Evolutionary conservation across 2,113 vertebrate species (phyloP).

Genomic region (Herpetotheres cachinnans): DNA sequence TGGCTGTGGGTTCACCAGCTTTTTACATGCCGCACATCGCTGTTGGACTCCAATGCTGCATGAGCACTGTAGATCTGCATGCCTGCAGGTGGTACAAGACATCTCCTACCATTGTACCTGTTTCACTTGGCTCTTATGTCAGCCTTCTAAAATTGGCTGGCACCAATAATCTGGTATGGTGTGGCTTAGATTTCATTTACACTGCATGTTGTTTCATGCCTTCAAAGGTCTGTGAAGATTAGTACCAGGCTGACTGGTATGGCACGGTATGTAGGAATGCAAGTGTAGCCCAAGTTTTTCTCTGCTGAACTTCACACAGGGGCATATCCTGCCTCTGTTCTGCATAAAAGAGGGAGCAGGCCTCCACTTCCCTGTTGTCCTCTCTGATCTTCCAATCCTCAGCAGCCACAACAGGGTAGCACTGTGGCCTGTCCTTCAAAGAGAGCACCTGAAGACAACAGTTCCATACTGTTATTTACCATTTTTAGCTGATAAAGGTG

Average conservation of each 20-base stretch:
- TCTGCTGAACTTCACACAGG: not conserved
- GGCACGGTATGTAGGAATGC: not conserved
- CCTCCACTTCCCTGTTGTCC: not conserved
- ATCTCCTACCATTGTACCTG: conserved; percentile 13
- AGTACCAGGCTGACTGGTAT: conserved; percentile 47
- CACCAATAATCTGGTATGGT: not conserved
- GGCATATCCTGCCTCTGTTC: not conserved
- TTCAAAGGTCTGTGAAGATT: not conserved
- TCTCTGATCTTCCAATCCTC: not conserved
- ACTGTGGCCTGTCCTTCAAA: not conserved
- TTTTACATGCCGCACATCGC: not conserved
- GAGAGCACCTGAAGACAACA: not conserved
- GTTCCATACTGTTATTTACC: not conserved
- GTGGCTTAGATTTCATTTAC: not conserved
- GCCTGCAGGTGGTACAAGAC: conserved; percentile 26
- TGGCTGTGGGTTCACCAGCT: not conserved
- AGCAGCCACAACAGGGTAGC: not conserved
- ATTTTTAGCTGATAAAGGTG: not conserved
- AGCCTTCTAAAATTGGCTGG: conserved; percentile 21
- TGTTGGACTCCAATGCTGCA: not conserved
- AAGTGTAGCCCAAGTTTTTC: not conserved
- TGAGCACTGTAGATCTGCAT: not conserved
- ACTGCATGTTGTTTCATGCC: conserved; percentile 21
- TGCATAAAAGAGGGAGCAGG: not conserved
- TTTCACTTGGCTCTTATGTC: not conserved